phyloP scores from a whole-genome alignment of 2,797 vertebrate species.

The Labeo calbasu region DNA sequence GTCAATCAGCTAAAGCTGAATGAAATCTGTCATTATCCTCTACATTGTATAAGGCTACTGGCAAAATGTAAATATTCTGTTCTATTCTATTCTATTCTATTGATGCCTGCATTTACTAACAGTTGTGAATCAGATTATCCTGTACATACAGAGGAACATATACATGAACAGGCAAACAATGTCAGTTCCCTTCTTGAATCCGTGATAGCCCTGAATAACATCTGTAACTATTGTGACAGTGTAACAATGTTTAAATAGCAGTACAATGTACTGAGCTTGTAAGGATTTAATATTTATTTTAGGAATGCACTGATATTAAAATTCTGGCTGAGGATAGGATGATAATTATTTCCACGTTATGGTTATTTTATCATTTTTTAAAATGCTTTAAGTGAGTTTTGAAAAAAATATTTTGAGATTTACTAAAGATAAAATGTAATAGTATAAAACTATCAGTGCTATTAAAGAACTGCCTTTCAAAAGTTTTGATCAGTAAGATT shows the following conservation, averaged over 20 bases:
- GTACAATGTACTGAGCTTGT: neutral
- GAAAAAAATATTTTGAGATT: neutral
- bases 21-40: neutral
- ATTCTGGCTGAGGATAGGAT: neutral
- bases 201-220: neutral
- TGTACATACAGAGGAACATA: neutral
- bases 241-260: constrained; percentile 1
- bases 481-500: neutral
- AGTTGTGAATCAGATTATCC: neutral
- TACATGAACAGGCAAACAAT: neutral
- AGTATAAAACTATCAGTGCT: too few species aligned
- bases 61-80: neutral
- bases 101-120: neutral
- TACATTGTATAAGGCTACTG: neutral
- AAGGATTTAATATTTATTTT: neutral
- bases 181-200: neutral
- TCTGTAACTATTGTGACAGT: neutral
- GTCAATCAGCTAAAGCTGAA: constrained; percentile 32
- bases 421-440: neutral
- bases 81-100: neutral
- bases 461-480: too few species aligned
- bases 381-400: neutral
- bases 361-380: neutral
- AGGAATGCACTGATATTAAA: neutral
- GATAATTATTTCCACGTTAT: neutral